Evolutionary conservation across 2,113 vertebrate genomes (phyloP).

Genomic region (Thryonomys swinderianus): DNA sequence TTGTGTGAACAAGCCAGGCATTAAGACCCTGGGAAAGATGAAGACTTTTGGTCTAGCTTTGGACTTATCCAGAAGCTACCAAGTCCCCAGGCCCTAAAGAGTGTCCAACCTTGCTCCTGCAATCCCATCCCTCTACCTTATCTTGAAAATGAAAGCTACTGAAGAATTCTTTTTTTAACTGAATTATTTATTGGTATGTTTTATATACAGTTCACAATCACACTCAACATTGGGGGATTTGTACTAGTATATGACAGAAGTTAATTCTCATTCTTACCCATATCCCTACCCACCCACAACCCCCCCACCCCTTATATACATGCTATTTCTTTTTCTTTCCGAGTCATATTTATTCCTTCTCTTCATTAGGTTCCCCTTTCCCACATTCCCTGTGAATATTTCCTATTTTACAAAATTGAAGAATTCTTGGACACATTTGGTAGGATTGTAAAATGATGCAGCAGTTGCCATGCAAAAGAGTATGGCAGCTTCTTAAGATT

Average conservation of each 20-base stretch:
- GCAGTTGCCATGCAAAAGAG: not conserved
- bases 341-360: no score
- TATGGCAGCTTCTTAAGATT: not conserved
- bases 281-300: no score
- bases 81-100: slow-evolving; percentile 1
- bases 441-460: not conserved
- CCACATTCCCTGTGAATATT: no score
- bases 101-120: not conserved
- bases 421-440: not conserved
- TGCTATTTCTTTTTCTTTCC: no score
- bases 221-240: no score
- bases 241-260: no score
- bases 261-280: no score
- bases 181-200: no score
- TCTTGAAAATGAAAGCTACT: slow-evolving; percentile 25
- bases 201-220: no score
- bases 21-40: not conserved
- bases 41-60: not conserved
- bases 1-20: not conserved
- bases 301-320: no score
- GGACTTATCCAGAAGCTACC: not conserved
- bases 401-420: no score
- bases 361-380: no score
- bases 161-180: not conserved
- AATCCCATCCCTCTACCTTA: not conserved